phyloP scores from a whole-genome alignment of 1,140 invertebrate genomes.

The Cepaea nemoralis region DNA sequence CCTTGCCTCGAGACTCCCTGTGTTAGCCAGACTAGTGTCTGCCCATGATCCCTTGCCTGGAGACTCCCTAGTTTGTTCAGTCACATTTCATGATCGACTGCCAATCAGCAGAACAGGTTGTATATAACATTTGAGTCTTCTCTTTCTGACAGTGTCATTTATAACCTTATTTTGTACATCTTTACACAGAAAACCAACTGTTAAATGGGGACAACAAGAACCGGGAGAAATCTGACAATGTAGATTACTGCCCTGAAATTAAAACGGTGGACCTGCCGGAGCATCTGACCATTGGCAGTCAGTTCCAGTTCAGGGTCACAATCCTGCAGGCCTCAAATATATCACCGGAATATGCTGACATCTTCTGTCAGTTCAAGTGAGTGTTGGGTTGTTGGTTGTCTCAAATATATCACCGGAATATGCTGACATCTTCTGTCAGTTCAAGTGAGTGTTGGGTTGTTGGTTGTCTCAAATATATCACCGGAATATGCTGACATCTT shows the following conservation, averaged over 20 bases:
- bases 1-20: too few species aligned
- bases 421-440: constrained; percentile 99
- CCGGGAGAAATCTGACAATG: constrained; percentile 17
- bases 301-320: constrained; percentile 97
- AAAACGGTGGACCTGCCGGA: constrained; percentile 81
- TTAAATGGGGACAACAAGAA: constrained; percentile 33
- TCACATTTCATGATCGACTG: too few species aligned
- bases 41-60: too few species aligned
- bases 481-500: constrained; percentile 98
- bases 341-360: constrained; percentile 95
- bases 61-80: too few species aligned
- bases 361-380: constrained; percentile 99
- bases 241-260: constrained; percentile 64
- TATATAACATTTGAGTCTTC: too few species aligned
- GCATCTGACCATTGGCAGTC: constrained; percentile 86
- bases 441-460: constrained; percentile 94
- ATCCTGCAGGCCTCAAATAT: constrained; percentile 95
- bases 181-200: constrained; percentile 3
- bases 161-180: too few species aligned
- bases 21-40: too few species aligned
- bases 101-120: too few species aligned
- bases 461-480: constrained; percentile 92
- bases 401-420: constrained; percentile 95
- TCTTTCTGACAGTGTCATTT: too few species aligned
- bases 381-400: too few species aligned